Conservation (phyloP, 2,113 vertebrate species). For the Charina bottae region DNA sequence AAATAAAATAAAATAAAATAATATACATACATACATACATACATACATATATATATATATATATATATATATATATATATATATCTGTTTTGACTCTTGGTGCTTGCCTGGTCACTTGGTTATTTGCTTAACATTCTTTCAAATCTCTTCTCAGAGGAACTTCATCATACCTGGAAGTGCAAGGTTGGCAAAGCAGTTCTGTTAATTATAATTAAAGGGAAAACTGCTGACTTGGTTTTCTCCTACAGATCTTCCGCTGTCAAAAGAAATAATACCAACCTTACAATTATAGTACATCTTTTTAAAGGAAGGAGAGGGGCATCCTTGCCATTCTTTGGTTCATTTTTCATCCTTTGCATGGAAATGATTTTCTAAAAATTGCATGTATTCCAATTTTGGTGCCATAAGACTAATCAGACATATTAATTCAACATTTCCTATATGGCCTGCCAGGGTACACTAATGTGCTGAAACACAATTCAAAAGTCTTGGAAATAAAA, state of each 20-base stretch:
- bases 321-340: not conserved
- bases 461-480: not conserved
- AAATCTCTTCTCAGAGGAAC: not conserved
- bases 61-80: too few relatives aligned
- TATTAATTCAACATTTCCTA: not conserved
- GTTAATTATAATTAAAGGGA: constrained; percentile 1
- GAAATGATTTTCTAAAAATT: not conserved
- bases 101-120: constrained; percentile 11
- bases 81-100: constrained; percentile 3
- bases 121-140: constrained; percentile 5
- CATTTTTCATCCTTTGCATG: not conserved
- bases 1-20: too few relatives aligned
- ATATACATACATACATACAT: too few relatives aligned
- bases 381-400: not conserved
- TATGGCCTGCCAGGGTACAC: not conserved
- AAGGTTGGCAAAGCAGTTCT: not conserved
- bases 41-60: too few relatives aligned
- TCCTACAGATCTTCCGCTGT: not conserved
- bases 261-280: constrained; percentile 2
- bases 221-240: not conserved
- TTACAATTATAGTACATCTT: not conserved
- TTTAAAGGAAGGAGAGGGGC: not conserved
- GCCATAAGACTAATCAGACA: not conserved
- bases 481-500: not conserved
- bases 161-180: not conserved